Conservation (phyloP, 2,113 vertebrate genomes). For the Smithornis capensis region DNA sequence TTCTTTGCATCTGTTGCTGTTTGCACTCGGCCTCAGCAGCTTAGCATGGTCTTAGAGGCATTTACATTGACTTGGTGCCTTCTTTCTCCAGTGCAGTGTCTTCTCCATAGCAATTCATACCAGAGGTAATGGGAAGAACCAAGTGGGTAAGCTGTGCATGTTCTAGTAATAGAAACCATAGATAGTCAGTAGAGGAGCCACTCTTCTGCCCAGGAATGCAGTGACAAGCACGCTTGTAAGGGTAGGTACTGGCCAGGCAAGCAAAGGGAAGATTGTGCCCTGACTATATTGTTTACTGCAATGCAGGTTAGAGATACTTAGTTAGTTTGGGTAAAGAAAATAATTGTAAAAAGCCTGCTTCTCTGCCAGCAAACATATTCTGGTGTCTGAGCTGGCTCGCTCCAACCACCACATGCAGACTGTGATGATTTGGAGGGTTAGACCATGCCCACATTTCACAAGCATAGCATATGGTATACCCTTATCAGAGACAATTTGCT, state of each 20-base stretch:
- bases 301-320: background rate
- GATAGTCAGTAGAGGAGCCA: background rate
- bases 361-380: background rate
- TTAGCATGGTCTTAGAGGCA: fast-evolving
- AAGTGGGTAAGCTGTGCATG: fast-evolving
- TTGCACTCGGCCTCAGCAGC: background rate
- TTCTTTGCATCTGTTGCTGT: background rate
- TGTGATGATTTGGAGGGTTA: background rate
- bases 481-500: background rate
- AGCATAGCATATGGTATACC: background rate
- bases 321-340: background rate
- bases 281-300: background rate
- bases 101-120: background rate
- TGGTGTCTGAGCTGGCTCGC: background rate
- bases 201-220: background rate
- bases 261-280: background rate
- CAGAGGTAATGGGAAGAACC: background rate
- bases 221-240: background rate
- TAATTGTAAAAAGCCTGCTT: background rate
- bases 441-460: background rate
- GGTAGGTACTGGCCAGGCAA: background rate
- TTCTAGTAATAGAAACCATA: background rate
- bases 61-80: background rate
- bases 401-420: background rate
- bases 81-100: background rate